Evolutionary conservation across 64 coral and sea anemone genomes (phyloP).

Genomic region (Stichodactyla mertensii): DNA sequence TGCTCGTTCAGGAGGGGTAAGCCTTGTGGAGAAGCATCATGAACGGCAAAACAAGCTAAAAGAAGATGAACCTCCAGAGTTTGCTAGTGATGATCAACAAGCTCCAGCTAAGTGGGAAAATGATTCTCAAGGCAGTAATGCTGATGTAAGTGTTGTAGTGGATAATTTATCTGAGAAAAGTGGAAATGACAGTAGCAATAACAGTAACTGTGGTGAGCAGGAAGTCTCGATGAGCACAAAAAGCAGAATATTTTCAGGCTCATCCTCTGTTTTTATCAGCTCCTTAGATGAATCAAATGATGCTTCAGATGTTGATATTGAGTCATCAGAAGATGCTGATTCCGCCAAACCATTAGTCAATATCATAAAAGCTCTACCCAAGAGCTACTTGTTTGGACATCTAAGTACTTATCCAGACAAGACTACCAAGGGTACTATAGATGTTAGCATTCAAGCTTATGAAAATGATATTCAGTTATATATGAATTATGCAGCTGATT

Average conservation of each 20-base stretch:
- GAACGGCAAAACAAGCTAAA: constrained; percentile 21
- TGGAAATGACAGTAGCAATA: constrained; percentile 29
- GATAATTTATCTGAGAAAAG: constrained; percentile 1
- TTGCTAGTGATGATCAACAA: constrained; percentile 27
- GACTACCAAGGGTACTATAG: constrained; percentile 62
- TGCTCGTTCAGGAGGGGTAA: constrained; percentile 53
- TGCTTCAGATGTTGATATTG: constrained; percentile 58
- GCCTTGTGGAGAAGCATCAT: constrained; percentile 34
- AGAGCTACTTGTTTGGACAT: constrained; percentile 48
- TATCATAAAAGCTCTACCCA: not conserved
- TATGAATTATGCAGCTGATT: constrained; percentile 74
- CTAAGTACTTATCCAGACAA: constrained; percentile 42
- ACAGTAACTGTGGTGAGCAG: constrained; percentile 5
- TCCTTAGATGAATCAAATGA: constrained; percentile 17
- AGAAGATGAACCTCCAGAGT: constrained; percentile 30
- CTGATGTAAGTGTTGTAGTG: not conserved
- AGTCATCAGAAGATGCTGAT: constrained; percentile 24
- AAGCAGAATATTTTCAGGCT: constrained; percentile 13
- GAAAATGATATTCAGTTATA: constrained; percentile 79
- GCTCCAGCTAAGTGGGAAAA: not conserved
- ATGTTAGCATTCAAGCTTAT: constrained; percentile 71
- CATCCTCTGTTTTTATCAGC: not conserved
- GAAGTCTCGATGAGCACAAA: not conserved
- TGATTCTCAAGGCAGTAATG: not conserved
- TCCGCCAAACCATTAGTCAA: not conserved